phyloP scores from a whole-genome alignment of 2,797 vertebrate species.

The Notolabrus celidotus region DNA sequence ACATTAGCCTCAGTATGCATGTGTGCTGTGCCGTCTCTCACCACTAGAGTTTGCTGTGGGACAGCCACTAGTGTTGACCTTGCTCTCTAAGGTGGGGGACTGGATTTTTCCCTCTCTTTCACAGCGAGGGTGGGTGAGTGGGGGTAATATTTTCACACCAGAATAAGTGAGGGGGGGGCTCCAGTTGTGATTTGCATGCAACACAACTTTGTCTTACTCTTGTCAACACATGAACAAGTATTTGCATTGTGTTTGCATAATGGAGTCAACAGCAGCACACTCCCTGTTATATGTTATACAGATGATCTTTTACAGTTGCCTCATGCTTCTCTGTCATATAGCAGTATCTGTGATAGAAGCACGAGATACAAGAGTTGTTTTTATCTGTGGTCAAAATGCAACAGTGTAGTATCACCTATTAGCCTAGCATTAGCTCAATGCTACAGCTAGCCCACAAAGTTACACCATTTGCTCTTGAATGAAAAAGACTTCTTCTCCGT shows the following conservation, averaged over 20 bases:
- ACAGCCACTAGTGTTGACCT: slow-evolving; percentile 77
- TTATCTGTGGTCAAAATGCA: slow-evolving; percentile 7
- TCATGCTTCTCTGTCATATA: slow-evolving; percentile 5
- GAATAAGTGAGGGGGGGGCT: slow-evolving; percentile 37
- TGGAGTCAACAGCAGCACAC: slow-evolving; percentile 42
- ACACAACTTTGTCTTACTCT: slow-evolving; percentile 50
- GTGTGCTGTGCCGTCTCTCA: slow-evolving; percentile 20
- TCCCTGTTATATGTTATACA: slow-evolving; percentile 40
- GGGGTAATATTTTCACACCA: slow-evolving; percentile 46
- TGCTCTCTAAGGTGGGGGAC: slow-evolving; percentile 68
- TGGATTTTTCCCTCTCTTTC: slow-evolving; percentile 16
- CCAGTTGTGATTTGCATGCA: slow-evolving; percentile 61
- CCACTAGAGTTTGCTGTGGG: slow-evolving; percentile 76
- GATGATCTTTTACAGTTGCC: slow-evolving; percentile 16
- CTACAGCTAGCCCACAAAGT: slow-evolving; percentile 3
- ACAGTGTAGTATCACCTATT: slow-evolving; percentile 4
- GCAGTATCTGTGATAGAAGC: slow-evolving; percentile 1
- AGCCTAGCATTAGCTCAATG: slow-evolving; percentile 14
- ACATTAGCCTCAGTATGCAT: not conserved
- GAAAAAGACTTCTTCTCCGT: not conserved
- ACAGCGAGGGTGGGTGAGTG: slow-evolving; percentile 14
- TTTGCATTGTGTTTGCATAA: slow-evolving; percentile 74
- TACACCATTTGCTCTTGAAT: slow-evolving; percentile 14
- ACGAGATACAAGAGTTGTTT: no score
- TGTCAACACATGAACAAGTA: slow-evolving; percentile 48